Evolutionary conservation across 2,797 vertebrate genomes (phyloP).

Genomic region (Silurus aristotelis): DNA sequence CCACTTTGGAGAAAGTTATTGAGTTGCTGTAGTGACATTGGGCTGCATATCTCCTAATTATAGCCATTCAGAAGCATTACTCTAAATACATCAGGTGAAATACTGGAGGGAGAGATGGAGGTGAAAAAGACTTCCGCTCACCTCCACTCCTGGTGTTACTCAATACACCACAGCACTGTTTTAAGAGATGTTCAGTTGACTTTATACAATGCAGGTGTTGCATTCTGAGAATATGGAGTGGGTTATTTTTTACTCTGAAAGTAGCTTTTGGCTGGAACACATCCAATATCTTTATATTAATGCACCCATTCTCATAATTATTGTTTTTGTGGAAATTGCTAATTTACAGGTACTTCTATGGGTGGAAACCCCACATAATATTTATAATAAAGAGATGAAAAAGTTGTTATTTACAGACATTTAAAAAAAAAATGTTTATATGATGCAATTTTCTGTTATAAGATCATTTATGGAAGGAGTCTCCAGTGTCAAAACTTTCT

Average conservation of each 20-base stretch:
- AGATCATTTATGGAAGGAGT: background rate
- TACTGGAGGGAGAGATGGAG: background rate
- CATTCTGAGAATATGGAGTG: background rate
- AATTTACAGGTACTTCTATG: background rate
- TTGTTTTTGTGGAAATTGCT: background rate
- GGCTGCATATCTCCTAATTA: conserved; percentile 32
- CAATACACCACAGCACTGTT: background rate
- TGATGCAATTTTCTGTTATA: background rate
- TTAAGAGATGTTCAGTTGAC: background rate
- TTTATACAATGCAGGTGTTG: background rate
- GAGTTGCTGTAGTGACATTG: background rate
- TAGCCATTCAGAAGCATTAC: conserved; percentile 23
- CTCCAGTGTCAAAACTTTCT: background rate
- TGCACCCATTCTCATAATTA: background rate
- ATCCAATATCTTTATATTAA: background rate
- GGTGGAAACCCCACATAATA: background rate
- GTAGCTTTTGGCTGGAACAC: background rate
- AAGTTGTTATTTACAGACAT: background rate
- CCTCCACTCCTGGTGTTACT: background rate
- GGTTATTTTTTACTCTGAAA: background rate
- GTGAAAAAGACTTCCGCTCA: background rate
- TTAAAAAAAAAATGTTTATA: background rate
- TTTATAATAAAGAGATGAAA: background rate
- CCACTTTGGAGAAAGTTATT: conserved; percentile 8
- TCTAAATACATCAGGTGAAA: background rate